Evolutionary conservation across 2,888 invertebrate genomes (phyloP), one percentile per base, ranked within the genome.

Genomic region (Timema podura): DNA sequence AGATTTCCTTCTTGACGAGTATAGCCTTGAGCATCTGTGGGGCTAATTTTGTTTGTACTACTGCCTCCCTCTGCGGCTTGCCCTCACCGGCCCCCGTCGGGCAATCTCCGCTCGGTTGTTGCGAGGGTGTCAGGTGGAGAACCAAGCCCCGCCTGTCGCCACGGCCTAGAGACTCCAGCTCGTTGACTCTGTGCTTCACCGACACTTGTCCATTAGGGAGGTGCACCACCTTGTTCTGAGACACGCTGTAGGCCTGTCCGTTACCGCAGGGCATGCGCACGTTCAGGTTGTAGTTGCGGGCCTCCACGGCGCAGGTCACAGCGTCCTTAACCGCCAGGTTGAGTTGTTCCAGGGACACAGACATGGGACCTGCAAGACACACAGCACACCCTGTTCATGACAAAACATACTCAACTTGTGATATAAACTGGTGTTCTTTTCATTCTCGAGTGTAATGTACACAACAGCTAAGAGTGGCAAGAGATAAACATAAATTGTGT

Each of bases 181-280:
- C 91, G 79, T 85, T 88, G 57, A 92, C 89, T 76, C 90, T 86
- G 76, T 89, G 89, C 76, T 89, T 89, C 69, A 91, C 90, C 45
- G 87, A 88, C 45, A 85, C 83, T 65, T 84, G 83, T 5, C 74
- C 79, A 73, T 75, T 79, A 75, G 91, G 91, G 75, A 95, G 84
- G 77, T 93, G 89, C 73, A 94, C 89, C 77, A 94, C 93, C 84
- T 93, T 92, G 81, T 95, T 95, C 76, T 93, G 95, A 64, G 95
- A 94, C 47, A 95, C 94, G 80, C 93, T 93, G 82, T 95, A 95
- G 75, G 91, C 90, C 76, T 91, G 88, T 51, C 94, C 95, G 80
- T 91, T 91, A 77, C 90, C 91, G 79, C 91, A 93, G 2, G 93
- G 92, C 87, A 93, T 90, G 74, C 93, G 84, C 79, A 92, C 89